These are phyloP conservation scores for Morbakka virulenta DNA, from an alignment of 30 jellyfish, hydroid and myxozoan genomes.

Conservation along the genomic window DNA sequence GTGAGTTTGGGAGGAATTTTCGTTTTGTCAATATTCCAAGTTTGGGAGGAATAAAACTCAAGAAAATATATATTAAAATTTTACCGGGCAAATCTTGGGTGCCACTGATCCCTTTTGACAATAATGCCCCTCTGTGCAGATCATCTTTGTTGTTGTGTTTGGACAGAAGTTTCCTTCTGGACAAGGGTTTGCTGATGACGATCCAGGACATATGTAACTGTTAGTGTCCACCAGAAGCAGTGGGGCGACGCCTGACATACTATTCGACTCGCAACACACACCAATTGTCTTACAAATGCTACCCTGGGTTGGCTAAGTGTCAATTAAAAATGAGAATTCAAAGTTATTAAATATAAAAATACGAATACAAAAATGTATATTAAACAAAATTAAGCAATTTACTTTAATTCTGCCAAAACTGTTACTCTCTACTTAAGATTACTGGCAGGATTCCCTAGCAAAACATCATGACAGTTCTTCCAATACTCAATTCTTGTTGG, in stretches of 20 bases:
- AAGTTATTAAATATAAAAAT: too few relatives aligned
- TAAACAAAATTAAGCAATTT: too few relatives aligned
- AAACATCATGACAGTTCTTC: too few relatives aligned
- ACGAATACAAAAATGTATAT: too few relatives aligned
- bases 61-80: neutral
- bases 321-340: too few relatives aligned
- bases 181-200: constrained; percentile 41
- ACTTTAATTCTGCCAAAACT: too few relatives aligned
- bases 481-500: too few relatives aligned
- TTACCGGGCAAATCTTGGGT: constrained; percentile 61
- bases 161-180: constrained; percentile 73
- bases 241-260: constrained; percentile 11
- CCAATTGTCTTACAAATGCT: constrained; percentile 49
- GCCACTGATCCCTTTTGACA: constrained; percentile 55
- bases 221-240: neutral
- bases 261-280: constrained; percentile 24
- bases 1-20: neutral
- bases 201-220: constrained; percentile 45
- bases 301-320: neutral
- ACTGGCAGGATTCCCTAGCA: too few relatives aligned
- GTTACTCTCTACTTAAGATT: too few relatives aligned
- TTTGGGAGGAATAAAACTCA: neutral
- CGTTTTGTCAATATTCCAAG: neutral
- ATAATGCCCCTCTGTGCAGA: constrained; percentile 43
- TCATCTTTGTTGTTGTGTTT: constrained; percentile 23